These are phyloP conservation scores for Drosophila koepferae DNA, from an alignment of 2,888 invertebrate genomes.

Conservation along the genomic window DNA sequence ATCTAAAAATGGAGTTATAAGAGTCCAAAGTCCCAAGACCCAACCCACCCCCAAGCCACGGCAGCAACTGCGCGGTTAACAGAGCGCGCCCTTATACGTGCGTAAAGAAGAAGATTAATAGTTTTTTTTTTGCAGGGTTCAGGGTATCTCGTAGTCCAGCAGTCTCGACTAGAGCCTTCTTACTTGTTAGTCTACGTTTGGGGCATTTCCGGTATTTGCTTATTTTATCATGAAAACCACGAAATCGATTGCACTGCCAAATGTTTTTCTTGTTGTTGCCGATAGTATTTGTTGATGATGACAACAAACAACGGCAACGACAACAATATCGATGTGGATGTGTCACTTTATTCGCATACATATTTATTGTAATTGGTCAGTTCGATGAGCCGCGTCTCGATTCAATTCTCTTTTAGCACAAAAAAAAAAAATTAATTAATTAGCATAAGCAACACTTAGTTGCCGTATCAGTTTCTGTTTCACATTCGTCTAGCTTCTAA, in stretches of 20 bases:
- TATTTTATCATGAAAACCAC: conserved; percentile 25
- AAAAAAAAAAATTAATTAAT: conserved; percentile 63
- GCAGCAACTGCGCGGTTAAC: too few relatives aligned
- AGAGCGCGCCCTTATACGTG: too few relatives aligned
- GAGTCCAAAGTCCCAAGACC: too few relatives aligned
- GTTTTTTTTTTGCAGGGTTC: too few relatives aligned
- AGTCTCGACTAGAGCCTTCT: too few relatives aligned
- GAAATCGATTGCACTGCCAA: conserved; percentile 50
- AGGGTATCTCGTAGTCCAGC: too few relatives aligned
- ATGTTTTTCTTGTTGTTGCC: not conserved
- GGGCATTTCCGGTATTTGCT: conserved; percentile 67
- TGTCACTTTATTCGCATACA: conserved; percentile 62
- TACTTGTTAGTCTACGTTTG: conserved; percentile 34
- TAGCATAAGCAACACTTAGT: conserved; percentile 68
- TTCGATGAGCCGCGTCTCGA: conserved; percentile 30
- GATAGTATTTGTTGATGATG: conserved; percentile 8
- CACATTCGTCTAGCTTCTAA: conserved; percentile 65
- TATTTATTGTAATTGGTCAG: conserved; percentile 42
- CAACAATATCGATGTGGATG: conserved; percentile 44
- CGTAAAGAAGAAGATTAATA: too few relatives aligned
- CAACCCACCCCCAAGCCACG: too few relatives aligned
- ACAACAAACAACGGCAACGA: not conserved
- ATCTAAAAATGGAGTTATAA: too few relatives aligned
- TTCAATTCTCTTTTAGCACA: not conserved
- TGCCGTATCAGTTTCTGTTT: conserved; percentile 31